Conservation (phyloP, 2,797 vertebrate genomes). For the Danio albolineatus region DNA sequence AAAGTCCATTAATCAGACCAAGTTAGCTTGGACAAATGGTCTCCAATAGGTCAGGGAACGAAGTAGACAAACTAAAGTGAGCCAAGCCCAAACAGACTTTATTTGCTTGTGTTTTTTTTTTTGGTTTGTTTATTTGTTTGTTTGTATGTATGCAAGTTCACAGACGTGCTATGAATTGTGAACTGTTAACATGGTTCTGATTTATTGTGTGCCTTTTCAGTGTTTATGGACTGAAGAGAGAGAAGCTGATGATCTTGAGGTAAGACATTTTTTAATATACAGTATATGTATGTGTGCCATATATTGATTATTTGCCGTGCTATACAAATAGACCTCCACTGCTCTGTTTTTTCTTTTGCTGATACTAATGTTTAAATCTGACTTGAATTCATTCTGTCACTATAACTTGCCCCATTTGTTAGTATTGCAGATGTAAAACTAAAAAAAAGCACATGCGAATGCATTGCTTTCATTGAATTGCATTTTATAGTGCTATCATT, state of each 20-base stretch:
- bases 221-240: slow-evolving; percentile 78
- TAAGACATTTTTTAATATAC: slow-evolving; percentile 71
- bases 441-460: not conserved
- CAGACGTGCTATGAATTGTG: slow-evolving; percentile 54
- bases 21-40: slow-evolving; percentile 58
- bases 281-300: not conserved
- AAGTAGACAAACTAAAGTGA: not conserved
- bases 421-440: not conserved
- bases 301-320: not conserved
- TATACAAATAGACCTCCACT: not conserved
- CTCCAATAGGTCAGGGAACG: slow-evolving; percentile 19
- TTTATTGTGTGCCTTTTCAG: slow-evolving; percentile 83
- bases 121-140: not conserved
- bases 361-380: not conserved
- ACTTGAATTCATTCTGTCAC: not conserved
- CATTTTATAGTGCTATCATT: not conserved
- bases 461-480: not conserved
- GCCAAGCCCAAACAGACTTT: not conserved
- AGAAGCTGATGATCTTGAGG: slow-evolving; percentile 78
- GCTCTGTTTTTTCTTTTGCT: not conserved
- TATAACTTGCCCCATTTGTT: not conserved
- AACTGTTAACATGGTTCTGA: slow-evolving; percentile 74
- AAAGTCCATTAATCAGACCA: slow-evolving; percentile 73
- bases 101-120: not conserved
- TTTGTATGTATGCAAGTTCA: slow-evolving; percentile 40